Conservation (phyloP, 2,797 vertebrate genomes). For the Hemitrygon akajei region DNA sequence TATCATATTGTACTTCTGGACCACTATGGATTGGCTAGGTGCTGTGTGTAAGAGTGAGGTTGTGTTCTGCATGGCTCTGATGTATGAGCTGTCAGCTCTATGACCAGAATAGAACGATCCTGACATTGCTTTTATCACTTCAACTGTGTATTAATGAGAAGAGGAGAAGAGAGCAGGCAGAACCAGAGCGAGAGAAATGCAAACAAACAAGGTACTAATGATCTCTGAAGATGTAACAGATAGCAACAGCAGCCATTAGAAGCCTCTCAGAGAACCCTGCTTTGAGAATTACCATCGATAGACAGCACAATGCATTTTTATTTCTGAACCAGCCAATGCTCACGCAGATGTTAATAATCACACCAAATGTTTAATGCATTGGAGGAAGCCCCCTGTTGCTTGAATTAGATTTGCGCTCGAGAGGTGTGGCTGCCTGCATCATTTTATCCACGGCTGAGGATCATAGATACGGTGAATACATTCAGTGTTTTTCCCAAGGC, state of each 20-base stretch:
- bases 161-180: not conserved
- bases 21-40: conserved; percentile 25
- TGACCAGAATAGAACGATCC: conserved; percentile 18
- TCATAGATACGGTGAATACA: too few species aligned
- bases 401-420: not conserved
- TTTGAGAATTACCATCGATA: not conserved
- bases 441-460: not conserved
- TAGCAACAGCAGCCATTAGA: not conserved
- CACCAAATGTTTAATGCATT: not conserved
- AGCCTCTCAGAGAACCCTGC: not conserved
- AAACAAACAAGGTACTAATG: not conserved
- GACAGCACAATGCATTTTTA: not conserved
- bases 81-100: conserved; percentile 22
- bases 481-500: too few species aligned
- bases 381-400: not conserved
- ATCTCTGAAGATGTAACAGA: conserved; percentile 26
- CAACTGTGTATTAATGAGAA: conserved; percentile 38
- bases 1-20: conserved; percentile 40
- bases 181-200: not conserved
- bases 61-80: conserved; percentile 21
- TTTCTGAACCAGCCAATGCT: not conserved
- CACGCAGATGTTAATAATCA: too few species aligned
- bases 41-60: conserved; percentile 29
- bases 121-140: conserved; percentile 17
- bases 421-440: not conserved